Evolutionary conservation across 2,797 vertebrate genomes (phyloP).

Genomic region (Chiloscyllium punctatum): DNA sequence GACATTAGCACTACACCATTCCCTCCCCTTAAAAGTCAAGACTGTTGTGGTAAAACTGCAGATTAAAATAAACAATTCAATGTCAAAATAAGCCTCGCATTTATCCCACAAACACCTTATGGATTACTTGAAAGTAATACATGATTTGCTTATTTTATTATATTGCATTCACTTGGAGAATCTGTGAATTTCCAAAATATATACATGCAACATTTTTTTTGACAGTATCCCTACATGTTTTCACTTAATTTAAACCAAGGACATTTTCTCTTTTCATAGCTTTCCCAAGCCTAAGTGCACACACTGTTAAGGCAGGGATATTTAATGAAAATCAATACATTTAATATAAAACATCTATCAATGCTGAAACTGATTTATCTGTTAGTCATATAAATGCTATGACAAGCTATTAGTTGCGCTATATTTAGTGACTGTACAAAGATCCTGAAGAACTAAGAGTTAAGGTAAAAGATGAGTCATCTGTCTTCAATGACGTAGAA

Average conservation of each 20-base stretch:
- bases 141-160: not conserved
- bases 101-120: not conserved
- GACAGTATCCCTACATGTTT: not conserved
- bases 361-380: not conserved
- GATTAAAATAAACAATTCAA: not conserved
- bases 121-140: not conserved
- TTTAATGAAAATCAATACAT: conserved; percentile 18
- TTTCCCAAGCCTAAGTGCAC: not conserved
- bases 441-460: conserved; percentile 9
- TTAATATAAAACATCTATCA: conserved; percentile 8
- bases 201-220: not conserved
- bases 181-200: not conserved
- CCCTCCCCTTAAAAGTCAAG: no score
- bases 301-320: not conserved
- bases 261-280: not conserved
- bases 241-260: not conserved
- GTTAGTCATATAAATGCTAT: not conserved
- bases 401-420: not conserved
- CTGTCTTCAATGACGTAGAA: conserved; percentile 13
- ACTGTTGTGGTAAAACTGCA: not conserved
- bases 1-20: no score
- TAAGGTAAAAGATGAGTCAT: conserved; percentile 21
- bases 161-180: not conserved
- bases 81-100: not conserved
- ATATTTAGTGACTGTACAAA: not conserved